These are phyloP conservation scores for Cryptoprocta ferox DNA, from an alignment of 2,797 vertebrate species.

Conservation along the genomic window DNA sequence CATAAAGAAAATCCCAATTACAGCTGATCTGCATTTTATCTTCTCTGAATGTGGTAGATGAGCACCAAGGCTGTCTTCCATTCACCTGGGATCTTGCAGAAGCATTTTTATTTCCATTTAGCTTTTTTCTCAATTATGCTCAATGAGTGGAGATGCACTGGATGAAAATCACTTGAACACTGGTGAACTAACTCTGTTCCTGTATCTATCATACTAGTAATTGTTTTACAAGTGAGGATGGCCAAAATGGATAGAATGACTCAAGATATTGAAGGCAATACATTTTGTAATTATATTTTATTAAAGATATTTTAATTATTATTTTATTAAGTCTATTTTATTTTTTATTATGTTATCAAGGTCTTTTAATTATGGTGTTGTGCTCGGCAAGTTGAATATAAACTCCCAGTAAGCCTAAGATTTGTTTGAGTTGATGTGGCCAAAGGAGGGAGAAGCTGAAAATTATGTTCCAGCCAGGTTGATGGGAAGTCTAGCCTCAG, in stretches of 20 bases:
- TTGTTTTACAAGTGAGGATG: neutral
- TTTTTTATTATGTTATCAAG: neutral
- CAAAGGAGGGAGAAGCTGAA: neutral
- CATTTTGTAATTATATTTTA: neutral
- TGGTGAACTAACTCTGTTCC: neutral
- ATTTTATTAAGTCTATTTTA: neutral
- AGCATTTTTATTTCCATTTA: neutral
- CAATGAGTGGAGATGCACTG: neutral
- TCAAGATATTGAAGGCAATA: neutral
- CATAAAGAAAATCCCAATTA: neutral
- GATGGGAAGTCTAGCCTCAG: neutral
- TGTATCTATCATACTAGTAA: neutral
- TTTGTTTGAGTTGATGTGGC: neutral
- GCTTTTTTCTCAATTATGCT: neutral
- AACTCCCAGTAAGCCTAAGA: neutral
- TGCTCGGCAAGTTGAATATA: neutral
- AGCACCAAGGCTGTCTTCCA: neutral
- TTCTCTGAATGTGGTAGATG: neutral
- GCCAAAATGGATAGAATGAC: neutral
- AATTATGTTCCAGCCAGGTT: neutral
- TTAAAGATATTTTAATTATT: neutral
- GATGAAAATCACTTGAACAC: neutral
- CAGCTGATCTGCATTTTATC: neutral
- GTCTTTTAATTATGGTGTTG: neutral
- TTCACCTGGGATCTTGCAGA: neutral